These are phyloP conservation scores for Trachelipus rathkii DNA, from an alignment of 1,140 invertebrate species.

Conservation along the genomic window DNA sequence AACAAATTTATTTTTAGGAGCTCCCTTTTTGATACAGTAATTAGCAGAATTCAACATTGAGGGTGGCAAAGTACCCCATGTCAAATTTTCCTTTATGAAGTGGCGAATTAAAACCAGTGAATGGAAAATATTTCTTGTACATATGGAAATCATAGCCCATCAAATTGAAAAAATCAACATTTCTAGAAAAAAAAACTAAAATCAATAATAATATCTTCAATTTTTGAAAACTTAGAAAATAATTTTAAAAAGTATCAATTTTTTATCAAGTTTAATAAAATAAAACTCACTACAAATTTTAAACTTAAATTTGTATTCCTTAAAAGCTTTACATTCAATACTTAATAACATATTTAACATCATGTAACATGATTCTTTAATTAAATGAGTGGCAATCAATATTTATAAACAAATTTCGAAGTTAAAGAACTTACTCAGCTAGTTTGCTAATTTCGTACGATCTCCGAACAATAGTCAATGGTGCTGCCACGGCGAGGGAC, in stretches of 20 bases:
- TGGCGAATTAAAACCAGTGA: slow-evolving; percentile 78
- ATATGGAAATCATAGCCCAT: slow-evolving; percentile 89
- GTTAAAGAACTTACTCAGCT: neutral
- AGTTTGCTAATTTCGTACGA: neutral
- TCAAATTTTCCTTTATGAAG: slow-evolving; percentile 49
- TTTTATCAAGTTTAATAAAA: no score
- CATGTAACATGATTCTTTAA: no score
- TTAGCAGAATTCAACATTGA: slow-evolving; percentile 79
- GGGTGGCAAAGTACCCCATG: slow-evolving; percentile 61
- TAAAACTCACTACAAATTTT: no score
- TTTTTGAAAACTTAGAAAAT: no score
- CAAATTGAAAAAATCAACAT: slow-evolving; percentile 77
- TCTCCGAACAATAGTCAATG: neutral
- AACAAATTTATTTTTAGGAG: slow-evolving; percentile 76
- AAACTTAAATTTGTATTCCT: no score
- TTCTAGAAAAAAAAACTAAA: slow-evolving; percentile 52
- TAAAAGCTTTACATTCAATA: no score
- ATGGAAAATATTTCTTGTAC: slow-evolving; percentile 67
- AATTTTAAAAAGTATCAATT: no score
- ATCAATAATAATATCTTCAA: no score
- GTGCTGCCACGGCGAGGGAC: neutral
- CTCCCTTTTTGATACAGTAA: slow-evolving; percentile 74
- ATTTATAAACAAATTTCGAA: neutral
- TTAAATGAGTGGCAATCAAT: no score
- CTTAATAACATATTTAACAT: no score